These are phyloP conservation scores for Patiria pectinifera DNA, from an alignment of 53 echinoderm and acorn worm genomes.

Conservation along the genomic window DNA sequence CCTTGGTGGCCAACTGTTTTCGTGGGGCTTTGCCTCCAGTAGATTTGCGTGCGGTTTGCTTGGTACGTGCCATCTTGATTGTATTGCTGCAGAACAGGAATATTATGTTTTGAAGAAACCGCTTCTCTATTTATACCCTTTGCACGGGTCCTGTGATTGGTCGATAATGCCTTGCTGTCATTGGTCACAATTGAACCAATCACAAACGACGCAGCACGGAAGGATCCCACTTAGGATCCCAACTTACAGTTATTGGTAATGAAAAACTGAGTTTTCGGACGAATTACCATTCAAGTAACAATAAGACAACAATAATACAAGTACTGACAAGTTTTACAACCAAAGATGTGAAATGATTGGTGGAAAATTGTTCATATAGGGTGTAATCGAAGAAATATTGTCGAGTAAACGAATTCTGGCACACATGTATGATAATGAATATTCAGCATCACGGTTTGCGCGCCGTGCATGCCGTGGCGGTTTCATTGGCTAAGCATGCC, in stretches of 20 bases:
- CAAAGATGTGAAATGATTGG: not conserved
- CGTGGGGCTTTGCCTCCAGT: constrained; percentile 98
- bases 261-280: not conserved
- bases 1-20: constrained; percentile 97
- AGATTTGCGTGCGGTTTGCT: constrained; percentile 98
- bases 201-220: not conserved
- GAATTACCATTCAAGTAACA: not conserved
- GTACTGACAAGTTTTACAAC: not conserved
- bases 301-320: not conserved
- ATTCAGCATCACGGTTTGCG: not conserved
- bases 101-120: constrained; percentile 17
- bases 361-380: too few species aligned
- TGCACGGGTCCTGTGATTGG: constrained; percentile 11
- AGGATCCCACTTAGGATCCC: not conserved
- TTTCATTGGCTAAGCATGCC: not conserved
- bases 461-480: not conserved
- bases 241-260: not conserved
- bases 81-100: not conserved
- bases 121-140: constrained; percentile 33
- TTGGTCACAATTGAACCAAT: constrained; percentile 22
- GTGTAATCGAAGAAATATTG: too few species aligned
- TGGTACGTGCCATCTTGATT: constrained; percentile 89
- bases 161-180: not conserved
- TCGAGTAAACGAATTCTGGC: not conserved
- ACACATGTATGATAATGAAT: not conserved